Conservation (phyloP, 2,113 vertebrate genomes). For the Terrapene triunguis region DNA sequence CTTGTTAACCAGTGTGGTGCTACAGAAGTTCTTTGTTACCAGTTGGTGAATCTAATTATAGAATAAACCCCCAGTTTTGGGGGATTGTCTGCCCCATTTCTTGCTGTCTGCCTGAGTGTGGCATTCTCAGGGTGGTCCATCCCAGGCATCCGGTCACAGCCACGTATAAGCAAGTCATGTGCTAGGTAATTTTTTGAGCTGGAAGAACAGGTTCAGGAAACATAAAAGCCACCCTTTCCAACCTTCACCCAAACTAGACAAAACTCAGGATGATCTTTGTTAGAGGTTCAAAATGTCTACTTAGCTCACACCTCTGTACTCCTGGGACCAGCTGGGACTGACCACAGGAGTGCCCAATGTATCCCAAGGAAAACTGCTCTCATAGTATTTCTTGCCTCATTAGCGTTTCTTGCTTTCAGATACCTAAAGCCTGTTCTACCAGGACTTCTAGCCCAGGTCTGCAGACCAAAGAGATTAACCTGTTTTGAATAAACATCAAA, state of each 20-base stretch:
- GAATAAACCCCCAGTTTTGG: too few species aligned
- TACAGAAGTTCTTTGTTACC: too few species aligned
- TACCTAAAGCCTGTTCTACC: background rate
- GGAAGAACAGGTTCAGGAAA: background rate
- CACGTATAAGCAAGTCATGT: background rate
- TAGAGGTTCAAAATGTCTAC: rapidly evolving
- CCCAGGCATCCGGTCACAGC: too few species aligned
- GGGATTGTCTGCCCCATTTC: too few species aligned
- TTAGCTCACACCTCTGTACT: background rate
- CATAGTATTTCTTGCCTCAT: background rate
- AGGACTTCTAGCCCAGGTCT: background rate
- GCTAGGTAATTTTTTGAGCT: background rate
- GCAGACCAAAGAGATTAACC: background rate
- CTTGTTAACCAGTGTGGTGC: too few species aligned
- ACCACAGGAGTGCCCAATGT: background rate
- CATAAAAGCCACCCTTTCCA: background rate
- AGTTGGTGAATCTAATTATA: too few species aligned
- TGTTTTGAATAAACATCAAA: background rate
- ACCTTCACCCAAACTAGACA: background rate
- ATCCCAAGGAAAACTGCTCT: background rate
- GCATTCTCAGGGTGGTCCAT: too few species aligned
- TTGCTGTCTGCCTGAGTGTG: too few species aligned
- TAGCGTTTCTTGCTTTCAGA: background rate
- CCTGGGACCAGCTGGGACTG: background rate
- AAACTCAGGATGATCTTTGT: background rate